Evolutionary conservation across 2,113 vertebrate genomes (phyloP), one percentile per base, ranked within the genome.

Genomic region (Anser cygnoides): DNA sequence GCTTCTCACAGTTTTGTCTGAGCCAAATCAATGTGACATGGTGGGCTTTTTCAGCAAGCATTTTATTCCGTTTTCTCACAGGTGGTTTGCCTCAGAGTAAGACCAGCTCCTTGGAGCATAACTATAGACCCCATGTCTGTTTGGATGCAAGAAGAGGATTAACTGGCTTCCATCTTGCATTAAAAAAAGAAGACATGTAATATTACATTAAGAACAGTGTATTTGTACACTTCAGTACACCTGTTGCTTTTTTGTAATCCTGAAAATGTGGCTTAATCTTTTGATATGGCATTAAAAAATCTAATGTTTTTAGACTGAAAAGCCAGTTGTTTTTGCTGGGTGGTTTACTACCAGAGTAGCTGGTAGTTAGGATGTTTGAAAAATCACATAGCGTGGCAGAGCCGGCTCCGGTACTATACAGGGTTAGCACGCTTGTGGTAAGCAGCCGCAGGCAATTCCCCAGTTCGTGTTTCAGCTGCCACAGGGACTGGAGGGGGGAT

Each of bases 21-120:
- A 2, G 25, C n/a, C 37, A 75, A 63, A 4, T n/a, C 68, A 28
- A 7, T 39, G 50, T 77, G 41, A 29, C 28, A 43, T 3, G 3
- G 44, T 2, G 1, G 29, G 13, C 37, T 79, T 77, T 83, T 89
- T 44, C 71, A 85, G 62, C 37, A 72, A 75, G 33, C 33, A 10
- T 92, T 82, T 94, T 73, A 26, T 85, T 93, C 87, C 43, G 52
- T 10, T 92, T 92, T 77, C 84, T 95, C 73, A 81, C 52, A 93
- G 68, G 23, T 72, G 41, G 68, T 46, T n/a, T 94, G 43, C n/a
- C 43, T 92, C 20, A 55, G 46, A 44, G 75, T 89, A 74, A 75
- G 65, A 67, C 28, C 25, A 75, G 1, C 70, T 95, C 43, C 55
- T 86, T 13, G 21, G 37, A 84, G 31, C 2, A 5, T 43, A 78